These are phyloP conservation scores for Sinocyclocheilus rhinocerous DNA, from an alignment of 2,113 vertebrate species.

Conservation along the genomic window DNA sequence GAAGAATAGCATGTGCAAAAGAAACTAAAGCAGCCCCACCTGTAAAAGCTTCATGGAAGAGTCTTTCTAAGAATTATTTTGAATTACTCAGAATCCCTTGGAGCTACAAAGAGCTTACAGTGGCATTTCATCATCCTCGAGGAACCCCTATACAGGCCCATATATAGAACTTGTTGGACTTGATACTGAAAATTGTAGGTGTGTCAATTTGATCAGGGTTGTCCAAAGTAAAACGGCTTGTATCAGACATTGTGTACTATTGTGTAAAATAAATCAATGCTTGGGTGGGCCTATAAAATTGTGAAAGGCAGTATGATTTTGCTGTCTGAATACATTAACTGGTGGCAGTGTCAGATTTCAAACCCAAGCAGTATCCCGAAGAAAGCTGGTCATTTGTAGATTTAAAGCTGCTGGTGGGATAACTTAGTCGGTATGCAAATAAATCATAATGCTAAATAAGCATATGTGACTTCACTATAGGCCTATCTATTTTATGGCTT, in stretches of 20 bases:
- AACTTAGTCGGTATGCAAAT: background rate
- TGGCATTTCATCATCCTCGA: background rate
- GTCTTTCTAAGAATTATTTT: constrained; percentile 1
- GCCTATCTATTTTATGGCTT: background rate
- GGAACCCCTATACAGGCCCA: background rate
- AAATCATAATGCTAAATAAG: background rate
- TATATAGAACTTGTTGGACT: background rate
- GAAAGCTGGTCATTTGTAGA: background rate
- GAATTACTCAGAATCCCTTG: background rate
- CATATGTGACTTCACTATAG: background rate
- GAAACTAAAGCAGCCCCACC: background rate
- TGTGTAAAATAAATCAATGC: background rate
- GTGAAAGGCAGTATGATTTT: background rate
- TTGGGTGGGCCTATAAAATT: background rate
- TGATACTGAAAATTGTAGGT: background rate
- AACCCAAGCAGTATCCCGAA: background rate
- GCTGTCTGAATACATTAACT: background rate
- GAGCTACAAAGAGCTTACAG: background rate
- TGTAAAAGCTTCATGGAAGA: background rate
- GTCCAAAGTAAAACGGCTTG: background rate
- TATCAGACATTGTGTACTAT: background rate
- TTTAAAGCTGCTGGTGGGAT: background rate
- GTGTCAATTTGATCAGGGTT: background rate
- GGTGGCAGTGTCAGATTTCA: background rate
- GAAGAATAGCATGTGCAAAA: background rate